Evolutionary conservation across 1,140 invertebrate species (phyloP).

Genomic region (Marisa cornuarietis): DNA sequence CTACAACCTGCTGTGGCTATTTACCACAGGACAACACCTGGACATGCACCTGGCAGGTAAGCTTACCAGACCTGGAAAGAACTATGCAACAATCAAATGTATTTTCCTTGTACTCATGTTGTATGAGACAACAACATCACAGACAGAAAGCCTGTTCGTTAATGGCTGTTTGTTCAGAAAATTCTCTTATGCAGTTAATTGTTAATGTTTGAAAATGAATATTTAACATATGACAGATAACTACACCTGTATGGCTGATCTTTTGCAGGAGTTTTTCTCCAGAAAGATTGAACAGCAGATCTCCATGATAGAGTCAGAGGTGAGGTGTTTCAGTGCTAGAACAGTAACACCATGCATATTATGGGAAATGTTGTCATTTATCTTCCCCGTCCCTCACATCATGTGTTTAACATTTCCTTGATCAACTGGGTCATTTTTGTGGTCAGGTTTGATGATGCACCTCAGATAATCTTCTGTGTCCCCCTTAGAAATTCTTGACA

Average conservation of each 20-base stretch:
- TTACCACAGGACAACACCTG: constrained; percentile 59
- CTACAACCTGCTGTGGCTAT: constrained; percentile 63
- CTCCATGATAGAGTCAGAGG: constrained; percentile 43
- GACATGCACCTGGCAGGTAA: constrained; percentile 63
- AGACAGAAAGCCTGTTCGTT: not conserved
- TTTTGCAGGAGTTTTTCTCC: constrained; percentile 47
- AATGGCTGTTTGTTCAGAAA: not conserved
- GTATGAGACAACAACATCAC: not conserved
- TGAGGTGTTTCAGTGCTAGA: constrained; percentile 22
- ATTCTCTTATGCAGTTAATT: too few species aligned
- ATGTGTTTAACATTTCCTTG: too few species aligned
- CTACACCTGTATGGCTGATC: too few species aligned
- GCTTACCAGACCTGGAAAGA: not conserved
- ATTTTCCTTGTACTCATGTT: not conserved
- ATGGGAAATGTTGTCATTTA: too few species aligned
- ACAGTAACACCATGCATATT: not conserved
- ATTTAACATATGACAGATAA: too few species aligned
- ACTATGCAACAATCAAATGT: not conserved
- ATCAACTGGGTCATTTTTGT: too few species aligned
- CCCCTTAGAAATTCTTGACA: too few species aligned
- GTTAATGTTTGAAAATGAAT: too few species aligned
- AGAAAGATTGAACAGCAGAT: constrained; percentile 50
- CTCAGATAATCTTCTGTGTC: too few species aligned
- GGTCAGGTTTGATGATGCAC: too few species aligned
- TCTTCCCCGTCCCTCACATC: too few species aligned